Evolutionary conservation across 2,113 vertebrate genomes (phyloP).

Genomic region (Seriola quinqueradiata): DNA sequence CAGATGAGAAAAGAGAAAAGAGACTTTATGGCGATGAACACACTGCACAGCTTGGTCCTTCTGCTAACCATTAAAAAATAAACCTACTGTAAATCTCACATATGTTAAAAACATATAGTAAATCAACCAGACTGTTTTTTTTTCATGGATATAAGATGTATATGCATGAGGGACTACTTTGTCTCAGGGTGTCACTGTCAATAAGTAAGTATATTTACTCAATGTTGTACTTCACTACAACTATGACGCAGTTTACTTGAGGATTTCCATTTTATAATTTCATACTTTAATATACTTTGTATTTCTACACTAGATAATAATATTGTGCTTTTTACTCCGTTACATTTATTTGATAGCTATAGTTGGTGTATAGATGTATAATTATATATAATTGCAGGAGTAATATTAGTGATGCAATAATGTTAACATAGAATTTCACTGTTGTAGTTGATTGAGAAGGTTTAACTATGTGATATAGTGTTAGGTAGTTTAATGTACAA

Average conservation of each 20-base stretch:
- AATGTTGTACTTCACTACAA: not conserved
- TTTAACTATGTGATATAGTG: not conserved
- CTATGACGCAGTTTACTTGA: not conserved
- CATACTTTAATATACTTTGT: not conserved
- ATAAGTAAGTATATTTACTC: not conserved
- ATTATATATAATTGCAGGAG: too few relatives aligned
- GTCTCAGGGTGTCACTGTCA: not conserved
- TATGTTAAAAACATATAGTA: too few relatives aligned
- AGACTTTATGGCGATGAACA: not conserved
- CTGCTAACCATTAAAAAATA: not conserved
- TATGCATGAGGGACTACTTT: not conserved
- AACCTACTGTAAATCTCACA: not conserved
- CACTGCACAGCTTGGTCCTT: slow-evolving; percentile 1
- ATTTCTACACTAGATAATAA: not conserved
- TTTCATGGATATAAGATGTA: not conserved
- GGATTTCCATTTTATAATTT: not conserved
- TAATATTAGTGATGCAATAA: not conserved
- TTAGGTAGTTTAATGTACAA: not conserved
- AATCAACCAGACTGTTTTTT: not conserved
- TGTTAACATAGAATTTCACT: too few relatives aligned
- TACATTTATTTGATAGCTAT: too few relatives aligned
- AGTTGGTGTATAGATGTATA: too few relatives aligned
- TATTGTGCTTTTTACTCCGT: too few relatives aligned
- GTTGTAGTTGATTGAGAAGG: too few relatives aligned
- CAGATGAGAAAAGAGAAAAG: slow-evolving; percentile 21